Evolutionary conservation across 2,797 vertebrate genomes (phyloP), one percentile per base, ranked within the genome.

Genomic region (Semaprochilodus insignis): DNA sequence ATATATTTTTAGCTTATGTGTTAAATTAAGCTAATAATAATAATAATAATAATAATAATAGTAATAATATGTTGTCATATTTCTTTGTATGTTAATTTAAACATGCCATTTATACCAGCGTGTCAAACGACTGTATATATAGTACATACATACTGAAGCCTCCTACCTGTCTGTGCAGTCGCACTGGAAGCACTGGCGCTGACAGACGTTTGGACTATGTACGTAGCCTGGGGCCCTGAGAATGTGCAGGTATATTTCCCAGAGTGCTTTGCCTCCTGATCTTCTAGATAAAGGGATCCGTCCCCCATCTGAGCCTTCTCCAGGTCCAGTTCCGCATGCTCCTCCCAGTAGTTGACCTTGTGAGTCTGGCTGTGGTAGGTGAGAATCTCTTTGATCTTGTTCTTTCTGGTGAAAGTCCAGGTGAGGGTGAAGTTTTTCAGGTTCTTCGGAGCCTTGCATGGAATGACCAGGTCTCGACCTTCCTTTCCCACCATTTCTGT

Each of bases 211-310:
- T 86, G 83, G 25, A 84, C 81, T 23, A 59, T 54, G 65, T 88
- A 84, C 31, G 1, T 74, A 2, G 27, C 63, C 5, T 82, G 44
- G 17, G 21, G 63, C n/a, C 78, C 85, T 27, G 71, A 81, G 72
- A 86, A 83, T 10, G n/a, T 70, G 74, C 87, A 88, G 1, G 59
- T 81, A 51, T 84, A 88, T 23, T 72, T 78, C 17, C 87, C 86
- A 74, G 72, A 74, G 74, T 71, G 75, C 51, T 82, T 65, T 23
- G 81, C 59, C 4, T 75, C 75, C 13, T 57, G n/a, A 10, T 84
- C 77, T 1, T 84, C 34, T 16, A 89, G 54, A 48, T 40, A 65
- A 27, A 89, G 82, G 14, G 86, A 82, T 69, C 87, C 79, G 6
- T 89, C 78, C 54, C 88, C 87, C 65, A 15, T 70, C n/a, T 25